A percentile compares a stretch with the other conserved stretches of the same genome.
Evolutionary conservation across 2,888 invertebrate genomes (phyloP).

Genomic region (Lithophane ornitopus): DNA sequence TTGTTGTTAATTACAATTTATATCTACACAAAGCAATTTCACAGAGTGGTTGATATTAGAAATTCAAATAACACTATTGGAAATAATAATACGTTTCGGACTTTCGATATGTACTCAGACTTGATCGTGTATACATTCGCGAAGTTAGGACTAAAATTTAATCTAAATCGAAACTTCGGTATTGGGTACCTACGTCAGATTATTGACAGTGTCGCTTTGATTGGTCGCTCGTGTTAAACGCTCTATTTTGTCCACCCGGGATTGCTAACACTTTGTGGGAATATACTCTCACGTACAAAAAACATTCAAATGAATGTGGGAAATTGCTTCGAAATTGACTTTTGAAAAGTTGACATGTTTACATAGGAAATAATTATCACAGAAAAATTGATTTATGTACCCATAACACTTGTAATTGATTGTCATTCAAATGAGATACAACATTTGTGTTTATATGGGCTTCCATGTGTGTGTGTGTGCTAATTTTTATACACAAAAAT

Average conservation of each 20-base stretch:
- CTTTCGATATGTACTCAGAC: conserved; percentile 30
- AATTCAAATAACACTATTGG: conserved; percentile 43
- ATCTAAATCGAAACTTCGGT: conserved; percentile 46
- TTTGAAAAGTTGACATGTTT: conserved; percentile 11
- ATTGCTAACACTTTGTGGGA: conserved; percentile 2
- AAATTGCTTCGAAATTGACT: conserved; percentile 9
- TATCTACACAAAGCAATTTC: conserved; percentile 26
- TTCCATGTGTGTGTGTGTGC: conserved; percentile 34
- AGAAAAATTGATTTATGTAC: not conserved
- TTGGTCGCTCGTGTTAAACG: conserved; percentile 34
- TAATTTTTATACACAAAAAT: conserved; percentile 52
- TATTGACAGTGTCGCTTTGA: conserved; percentile 42
- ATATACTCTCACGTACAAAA: conserved; percentile 13
- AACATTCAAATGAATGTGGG: not conserved
- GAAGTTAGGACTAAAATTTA: conserved; percentile 49
- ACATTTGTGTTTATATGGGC: conserved; percentile 12
- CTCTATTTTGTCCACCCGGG: conserved; percentile 22
- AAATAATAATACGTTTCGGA: conserved; percentile 35
- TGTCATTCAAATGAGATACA: conserved; percentile 4
- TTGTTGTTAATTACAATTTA: conserved; percentile 26
- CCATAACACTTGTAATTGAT: not conserved
- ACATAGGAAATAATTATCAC: not conserved
- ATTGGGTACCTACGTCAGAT: conserved; percentile 29
- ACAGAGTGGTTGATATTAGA: conserved; percentile 11
- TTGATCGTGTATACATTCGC: conserved; percentile 29